A percentile compares a stretch with the other conserved stretches of the same genome.
Evolutionary conservation across 1,140 invertebrate species (phyloP).

Genomic region (Aricia agestis): DNA sequence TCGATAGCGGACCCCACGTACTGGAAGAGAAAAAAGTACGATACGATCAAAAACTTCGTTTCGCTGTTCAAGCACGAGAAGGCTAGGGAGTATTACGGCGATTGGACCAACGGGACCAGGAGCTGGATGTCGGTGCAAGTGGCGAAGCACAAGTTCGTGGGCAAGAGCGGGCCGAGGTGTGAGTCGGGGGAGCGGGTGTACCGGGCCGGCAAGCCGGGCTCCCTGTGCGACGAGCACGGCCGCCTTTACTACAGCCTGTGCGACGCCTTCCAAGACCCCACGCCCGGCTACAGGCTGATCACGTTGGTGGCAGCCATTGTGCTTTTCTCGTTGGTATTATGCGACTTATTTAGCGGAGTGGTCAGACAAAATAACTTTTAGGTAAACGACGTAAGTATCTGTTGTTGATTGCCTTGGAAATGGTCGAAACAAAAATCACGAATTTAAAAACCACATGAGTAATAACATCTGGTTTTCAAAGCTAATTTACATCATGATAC

Average conservation of each 20-base stretch:
- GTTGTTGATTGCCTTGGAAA: too few species aligned
- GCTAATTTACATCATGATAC: background rate
- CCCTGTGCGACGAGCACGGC: conserved; percentile 48
- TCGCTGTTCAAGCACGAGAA: conserved; percentile 36
- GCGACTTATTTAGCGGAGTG: conserved; percentile 62
- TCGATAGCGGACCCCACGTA: background rate
- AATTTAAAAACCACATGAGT: background rate
- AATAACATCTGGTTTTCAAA: background rate
- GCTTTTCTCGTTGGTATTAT: conserved; percentile 59
- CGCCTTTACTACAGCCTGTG: conserved; percentile 47
- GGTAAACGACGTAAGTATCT: background rate
- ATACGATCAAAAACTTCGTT: background rate
- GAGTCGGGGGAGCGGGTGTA: conserved; percentile 52
- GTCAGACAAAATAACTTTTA: conserved; percentile 53
- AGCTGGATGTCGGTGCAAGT: conserved; percentile 50
- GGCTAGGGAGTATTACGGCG: conserved; percentile 34
- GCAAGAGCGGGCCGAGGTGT: conserved; percentile 45
- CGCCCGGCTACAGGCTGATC: conserved; percentile 52
- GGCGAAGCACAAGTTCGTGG: conserved; percentile 49
- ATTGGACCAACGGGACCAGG: conserved; percentile 45
- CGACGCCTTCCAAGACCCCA: conserved; percentile 56
- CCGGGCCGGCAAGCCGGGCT: conserved; percentile 44
- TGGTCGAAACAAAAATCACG: background rate
- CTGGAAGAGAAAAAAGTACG: background rate
- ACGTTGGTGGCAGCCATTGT: conserved; percentile 53